These are phyloP conservation scores for Leptopilina boulardi DNA, from an alignment of 1,140 invertebrate species.

Conservation along the genomic window DNA sequence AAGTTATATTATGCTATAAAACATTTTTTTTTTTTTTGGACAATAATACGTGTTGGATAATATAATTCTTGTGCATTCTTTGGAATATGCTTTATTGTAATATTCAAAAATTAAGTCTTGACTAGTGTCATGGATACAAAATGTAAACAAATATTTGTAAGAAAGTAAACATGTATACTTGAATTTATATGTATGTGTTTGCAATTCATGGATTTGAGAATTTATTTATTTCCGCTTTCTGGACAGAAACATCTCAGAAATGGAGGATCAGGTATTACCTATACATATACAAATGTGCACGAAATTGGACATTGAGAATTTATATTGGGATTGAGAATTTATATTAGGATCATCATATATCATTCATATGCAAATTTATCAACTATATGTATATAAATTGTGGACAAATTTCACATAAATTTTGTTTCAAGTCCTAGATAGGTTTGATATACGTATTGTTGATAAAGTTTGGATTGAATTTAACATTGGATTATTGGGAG, in stretches of 20 bases:
- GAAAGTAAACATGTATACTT: constrained; percentile 12
- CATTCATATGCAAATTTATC: constrained; percentile 30
- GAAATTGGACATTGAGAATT: constrained; percentile 33
- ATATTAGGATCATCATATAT: constrained; percentile 33
- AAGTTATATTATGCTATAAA: not conserved
- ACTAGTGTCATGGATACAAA: not conserved
- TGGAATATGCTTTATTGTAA: constrained; percentile 13
- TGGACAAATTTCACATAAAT: constrained; percentile 28
- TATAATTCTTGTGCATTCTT: not conserved
- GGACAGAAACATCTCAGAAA: constrained; percentile 31
- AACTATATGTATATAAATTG: constrained; percentile 32
- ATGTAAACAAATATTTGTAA: constrained; percentile 28
- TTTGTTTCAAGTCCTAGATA: constrained; percentile 9
- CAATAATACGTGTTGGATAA: not conserved
- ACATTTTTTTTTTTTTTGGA: not conserved
- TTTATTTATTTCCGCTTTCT: constrained; percentile 34
- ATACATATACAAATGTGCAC: too few species aligned
- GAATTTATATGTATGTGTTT: constrained; percentile 3
- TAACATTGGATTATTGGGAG: not conserved
- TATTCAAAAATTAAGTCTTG: not conserved
- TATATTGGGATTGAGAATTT: constrained; percentile 33
- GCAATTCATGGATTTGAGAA: constrained; percentile 31
- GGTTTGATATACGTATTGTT: constrained; percentile 25
- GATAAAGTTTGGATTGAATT: constrained; percentile 30
- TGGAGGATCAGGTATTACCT: constrained; percentile 3